Percentiles rank a stretch among this genome's conserved stretches.
phyloP scores from a whole-genome alignment of 2,888 invertebrate genomes.

The Microctonus brassicae region DNA sequence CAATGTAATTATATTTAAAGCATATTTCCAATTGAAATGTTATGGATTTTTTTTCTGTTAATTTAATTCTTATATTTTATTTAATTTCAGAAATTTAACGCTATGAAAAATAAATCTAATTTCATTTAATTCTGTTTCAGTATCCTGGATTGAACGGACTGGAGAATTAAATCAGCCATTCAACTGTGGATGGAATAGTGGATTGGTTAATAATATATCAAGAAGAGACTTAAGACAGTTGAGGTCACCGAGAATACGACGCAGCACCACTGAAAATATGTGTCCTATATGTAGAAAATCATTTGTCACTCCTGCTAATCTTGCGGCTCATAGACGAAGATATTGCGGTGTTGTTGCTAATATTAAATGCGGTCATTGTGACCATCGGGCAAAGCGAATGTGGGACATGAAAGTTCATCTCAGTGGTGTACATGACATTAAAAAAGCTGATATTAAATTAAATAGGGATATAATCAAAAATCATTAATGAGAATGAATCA shows the following conservation, averaged over 20 bases:
- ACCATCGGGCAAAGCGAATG: slow-evolving; percentile 76
- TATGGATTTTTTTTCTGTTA: not conserved
- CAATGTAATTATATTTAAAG: not conserved
- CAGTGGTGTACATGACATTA: slow-evolving; percentile 41
- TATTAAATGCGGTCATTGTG: slow-evolving; percentile 59
- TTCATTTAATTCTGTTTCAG: slow-evolving; percentile 39
- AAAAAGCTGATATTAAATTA: slow-evolving; percentile 33
- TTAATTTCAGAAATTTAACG: not conserved
- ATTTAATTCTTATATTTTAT: not conserved
- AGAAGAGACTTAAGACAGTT: not conserved
- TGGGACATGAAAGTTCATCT: slow-evolving; percentile 48
- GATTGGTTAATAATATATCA: not conserved
- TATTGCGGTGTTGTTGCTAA: slow-evolving; percentile 41
- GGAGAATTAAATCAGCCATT: not conserved
- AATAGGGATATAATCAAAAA: slow-evolving; percentile 39
- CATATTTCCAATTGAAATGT: not conserved
- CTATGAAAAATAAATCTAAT: not conserved
- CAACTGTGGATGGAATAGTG: not conserved
- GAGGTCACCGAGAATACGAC: not conserved
- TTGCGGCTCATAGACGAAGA: slow-evolving; percentile 36
- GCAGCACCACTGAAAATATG: not conserved
- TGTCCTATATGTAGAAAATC: slow-evolving; percentile 38
- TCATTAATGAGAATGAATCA: slow-evolving; percentile 29
- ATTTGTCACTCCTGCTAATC: slow-evolving; percentile 30
- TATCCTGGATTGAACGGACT: slow-evolving; percentile 6